Conservation (phyloP, 2,797 vertebrate genomes). For the Micropoecilia bifurca region DNA sequence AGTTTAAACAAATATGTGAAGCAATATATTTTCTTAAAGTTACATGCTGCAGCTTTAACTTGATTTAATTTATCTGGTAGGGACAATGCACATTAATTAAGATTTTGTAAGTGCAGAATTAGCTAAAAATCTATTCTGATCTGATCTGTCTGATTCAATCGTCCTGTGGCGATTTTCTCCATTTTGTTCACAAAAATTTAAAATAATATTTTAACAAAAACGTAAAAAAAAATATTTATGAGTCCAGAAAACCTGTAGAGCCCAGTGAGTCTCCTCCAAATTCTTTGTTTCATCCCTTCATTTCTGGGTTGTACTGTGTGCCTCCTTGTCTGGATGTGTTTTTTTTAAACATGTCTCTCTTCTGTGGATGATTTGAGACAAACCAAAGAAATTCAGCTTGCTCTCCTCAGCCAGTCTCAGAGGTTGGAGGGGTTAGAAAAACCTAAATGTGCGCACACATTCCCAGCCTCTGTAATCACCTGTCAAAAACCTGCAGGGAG, state of each 20-base stretch:
- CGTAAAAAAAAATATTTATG: neutral
- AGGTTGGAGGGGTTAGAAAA: conserved; percentile 54
- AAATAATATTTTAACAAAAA: neutral
- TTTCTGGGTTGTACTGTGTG: conserved; percentile 62
- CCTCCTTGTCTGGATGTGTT: conserved; percentile 38
- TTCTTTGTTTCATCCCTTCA: conserved; percentile 59
- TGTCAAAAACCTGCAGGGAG: conserved; percentile 77
- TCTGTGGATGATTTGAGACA: conserved; percentile 67
- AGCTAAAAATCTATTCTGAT: no score
- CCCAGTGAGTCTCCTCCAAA: no score
- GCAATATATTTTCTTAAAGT: no score
- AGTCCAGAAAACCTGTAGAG: neutral
- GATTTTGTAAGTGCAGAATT: no score
- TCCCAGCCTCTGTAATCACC: conserved; percentile 74
- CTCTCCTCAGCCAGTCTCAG: conserved; percentile 56
- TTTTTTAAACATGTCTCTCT: conserved; percentile 62
- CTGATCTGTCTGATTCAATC: neutral
- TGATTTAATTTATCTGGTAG: no score
- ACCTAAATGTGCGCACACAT: conserved; percentile 54
- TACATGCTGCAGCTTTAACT: no score
- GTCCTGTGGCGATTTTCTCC: neutral
- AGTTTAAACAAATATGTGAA: no score
- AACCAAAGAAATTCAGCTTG: conserved; percentile 58
- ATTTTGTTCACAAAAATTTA: neutral
- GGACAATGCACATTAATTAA: no score